Percentiles rank a stretch among this genome's conserved stretches.
These are phyloP conservation scores for Amphiduros pacificus DNA, from an alignment of 2,888 invertebrate species.

Conservation along the genomic window DNA sequence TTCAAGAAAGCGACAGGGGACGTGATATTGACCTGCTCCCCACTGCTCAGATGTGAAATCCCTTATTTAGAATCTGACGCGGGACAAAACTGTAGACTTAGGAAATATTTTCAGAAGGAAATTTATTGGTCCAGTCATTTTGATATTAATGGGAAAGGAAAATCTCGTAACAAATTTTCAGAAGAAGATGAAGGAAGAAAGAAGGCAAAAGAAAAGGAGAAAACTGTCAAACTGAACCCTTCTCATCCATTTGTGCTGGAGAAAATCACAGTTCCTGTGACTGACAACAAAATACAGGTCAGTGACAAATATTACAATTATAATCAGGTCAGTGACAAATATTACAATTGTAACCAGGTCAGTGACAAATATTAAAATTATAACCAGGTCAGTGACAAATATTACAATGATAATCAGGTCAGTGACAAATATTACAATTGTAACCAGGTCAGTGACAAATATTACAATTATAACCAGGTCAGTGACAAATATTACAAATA, in stretches of 20 bases:
- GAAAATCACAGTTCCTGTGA: constrained; percentile 68
- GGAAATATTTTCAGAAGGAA: constrained; percentile 74
- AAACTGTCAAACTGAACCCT: not conserved
- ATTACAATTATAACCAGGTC: no score
- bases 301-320: no score
- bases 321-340: no score
- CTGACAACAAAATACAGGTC: constrained; percentile 65
- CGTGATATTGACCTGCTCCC: constrained; percentile 79
- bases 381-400: no score
- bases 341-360: no score
- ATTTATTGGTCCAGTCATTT: constrained; percentile 69
- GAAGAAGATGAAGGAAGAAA: not conserved
- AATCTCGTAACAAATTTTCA: not conserved
- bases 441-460: no score
- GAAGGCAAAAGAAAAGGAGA: not conserved
- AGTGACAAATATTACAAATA: no score
- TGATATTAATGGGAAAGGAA: not conserved
- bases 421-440: no score
- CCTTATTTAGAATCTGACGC: constrained; percentile 86
- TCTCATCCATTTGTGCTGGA: constrained; percentile 72
- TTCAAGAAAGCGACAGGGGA: constrained; percentile 77
- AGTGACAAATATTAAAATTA: no score
- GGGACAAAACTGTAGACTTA: constrained; percentile 74
- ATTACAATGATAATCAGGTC: no score
- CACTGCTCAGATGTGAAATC: constrained; percentile 79